Evolutionary conservation across 2,113 vertebrate genomes (phyloP).

Genomic region (Chaenocephalus aceratus): DNA sequence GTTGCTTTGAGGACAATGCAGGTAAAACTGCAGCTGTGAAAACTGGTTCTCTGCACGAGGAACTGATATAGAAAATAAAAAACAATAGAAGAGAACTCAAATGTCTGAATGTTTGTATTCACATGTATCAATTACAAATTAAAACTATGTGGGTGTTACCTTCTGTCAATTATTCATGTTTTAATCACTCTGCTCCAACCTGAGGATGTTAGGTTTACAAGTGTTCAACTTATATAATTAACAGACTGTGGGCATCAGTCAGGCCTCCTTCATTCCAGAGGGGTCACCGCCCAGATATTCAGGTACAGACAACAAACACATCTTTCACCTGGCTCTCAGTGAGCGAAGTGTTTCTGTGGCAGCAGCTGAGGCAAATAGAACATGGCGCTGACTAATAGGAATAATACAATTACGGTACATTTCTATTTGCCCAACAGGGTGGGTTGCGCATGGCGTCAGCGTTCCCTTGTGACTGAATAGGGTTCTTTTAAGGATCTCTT

Average conservation of each 20-base stretch:
- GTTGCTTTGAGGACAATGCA: neutral
- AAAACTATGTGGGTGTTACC: constrained; percentile 59
- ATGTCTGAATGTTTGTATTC: constrained; percentile 10
- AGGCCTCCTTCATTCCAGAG: constrained; percentile 12
- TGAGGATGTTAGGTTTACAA: neutral
- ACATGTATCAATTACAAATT: constrained; percentile 67
- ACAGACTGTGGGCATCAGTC: constrained; percentile 24
- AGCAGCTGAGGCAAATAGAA: constrained; percentile 41
- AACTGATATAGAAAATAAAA: neutral
- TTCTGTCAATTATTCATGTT: neutral
- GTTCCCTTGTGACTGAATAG: constrained; percentile 61
- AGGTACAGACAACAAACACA: constrained; percentile 59
- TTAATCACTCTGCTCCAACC: neutral
- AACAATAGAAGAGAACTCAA: neutral
- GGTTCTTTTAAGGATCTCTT: constrained; percentile 51
- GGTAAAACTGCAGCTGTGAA: neutral
- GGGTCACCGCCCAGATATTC: constrained; percentile 35
- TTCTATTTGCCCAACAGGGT: constrained; percentile 71
- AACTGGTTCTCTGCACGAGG: neutral
- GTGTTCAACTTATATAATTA: neutral
- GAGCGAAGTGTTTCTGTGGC: constrained; percentile 52
- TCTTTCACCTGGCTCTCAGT: constrained; percentile 57
- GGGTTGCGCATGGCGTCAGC: constrained; percentile 42
- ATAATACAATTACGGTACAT: constrained; percentile 61
- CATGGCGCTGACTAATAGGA: constrained; percentile 58